Conservation (phyloP, 2,113 vertebrate species). For the Leptobrachium leishanense region DNA sequence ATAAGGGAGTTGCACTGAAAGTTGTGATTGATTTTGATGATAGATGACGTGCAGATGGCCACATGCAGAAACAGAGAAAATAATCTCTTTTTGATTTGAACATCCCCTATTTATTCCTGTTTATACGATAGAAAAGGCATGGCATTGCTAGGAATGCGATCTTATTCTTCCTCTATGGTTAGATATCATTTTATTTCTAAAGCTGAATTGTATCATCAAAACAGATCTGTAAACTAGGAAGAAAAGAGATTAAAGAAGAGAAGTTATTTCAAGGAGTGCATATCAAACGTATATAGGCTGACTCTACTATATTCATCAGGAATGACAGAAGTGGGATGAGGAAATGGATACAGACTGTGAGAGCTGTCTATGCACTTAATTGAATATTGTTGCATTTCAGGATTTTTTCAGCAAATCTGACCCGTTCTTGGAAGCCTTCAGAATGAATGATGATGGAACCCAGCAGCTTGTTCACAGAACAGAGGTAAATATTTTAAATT, state of each 20-base stretch:
- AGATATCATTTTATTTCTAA: too few species aligned
- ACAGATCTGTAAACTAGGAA: background rate
- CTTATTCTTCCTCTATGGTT: too few species aligned
- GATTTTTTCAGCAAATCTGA: slow-evolving; percentile 99
- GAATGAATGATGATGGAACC: slow-evolving; percentile 91
- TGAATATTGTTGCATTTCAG: slow-evolving; percentile 66
- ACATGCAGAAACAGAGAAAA: too few species aligned
- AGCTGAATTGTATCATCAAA: background rate
- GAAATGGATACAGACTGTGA: slow-evolving; percentile 12
- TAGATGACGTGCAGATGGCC: too few species aligned
- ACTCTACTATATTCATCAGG: slow-evolving; percentile 28
- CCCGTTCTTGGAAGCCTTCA: slow-evolving; percentile 94
- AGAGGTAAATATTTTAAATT: slow-evolving; percentile 72
- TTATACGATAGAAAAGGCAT: too few species aligned
- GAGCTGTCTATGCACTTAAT: slow-evolving; percentile 30
- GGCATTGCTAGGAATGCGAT: too few species aligned
- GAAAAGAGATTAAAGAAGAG: background rate
- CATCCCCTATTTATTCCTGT: too few species aligned
- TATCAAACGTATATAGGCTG: slow-evolving; percentile 19
- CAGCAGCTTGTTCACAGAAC: slow-evolving; percentile 96
- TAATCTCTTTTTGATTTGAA: too few species aligned
- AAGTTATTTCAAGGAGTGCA: background rate
- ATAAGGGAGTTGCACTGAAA: too few species aligned
- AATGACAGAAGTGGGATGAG: background rate
- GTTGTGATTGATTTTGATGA: too few species aligned